These are phyloP conservation scores for Turritopsis dohrnii DNA, from an alignment of 30 jellyfish, hydroid and myxozoan genomes.

Conservation along the genomic window DNA sequence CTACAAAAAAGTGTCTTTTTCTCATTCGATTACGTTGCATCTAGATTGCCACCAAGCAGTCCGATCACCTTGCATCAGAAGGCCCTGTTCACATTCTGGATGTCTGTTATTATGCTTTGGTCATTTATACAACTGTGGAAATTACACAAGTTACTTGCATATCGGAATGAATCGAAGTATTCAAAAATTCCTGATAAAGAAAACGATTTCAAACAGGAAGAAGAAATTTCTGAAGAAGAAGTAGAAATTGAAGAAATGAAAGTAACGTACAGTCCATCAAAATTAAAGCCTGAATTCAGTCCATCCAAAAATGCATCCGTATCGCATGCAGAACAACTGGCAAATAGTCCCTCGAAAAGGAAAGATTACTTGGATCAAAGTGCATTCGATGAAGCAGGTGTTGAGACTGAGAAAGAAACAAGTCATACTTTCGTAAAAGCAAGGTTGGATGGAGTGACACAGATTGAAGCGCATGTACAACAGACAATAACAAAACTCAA, in stretches of 20 bases:
- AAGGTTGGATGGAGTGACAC: neutral
- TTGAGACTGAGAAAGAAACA: neutral
- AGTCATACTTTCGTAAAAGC: neutral
- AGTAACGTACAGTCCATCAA: constrained; percentile 21
- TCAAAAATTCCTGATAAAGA: neutral
- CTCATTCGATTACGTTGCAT: neutral
- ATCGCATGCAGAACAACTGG: neutral
- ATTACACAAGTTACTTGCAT: neutral
- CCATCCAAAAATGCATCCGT: neutral
- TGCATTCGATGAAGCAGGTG: neutral
- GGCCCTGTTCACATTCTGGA: constrained; percentile 81
- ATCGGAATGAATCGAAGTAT: neutral
- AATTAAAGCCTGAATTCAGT: neutral
- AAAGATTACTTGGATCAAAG: constrained; percentile 23
- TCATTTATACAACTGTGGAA: constrained; percentile 17
- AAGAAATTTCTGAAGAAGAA: neutral
- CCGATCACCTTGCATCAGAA: constrained; percentile 89
- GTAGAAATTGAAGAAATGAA: neutral
- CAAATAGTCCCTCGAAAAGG: constrained; percentile 25
- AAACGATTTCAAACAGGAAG: neutral
- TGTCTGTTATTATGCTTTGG: constrained; percentile 46
- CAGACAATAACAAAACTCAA: neutral
- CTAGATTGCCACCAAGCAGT: constrained; percentile 52
- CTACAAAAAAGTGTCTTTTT: no score
- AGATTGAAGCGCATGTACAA: constrained; percentile 2